Conservation (phyloP, 2,113 vertebrate species). For the Salvator merianae region DNA sequence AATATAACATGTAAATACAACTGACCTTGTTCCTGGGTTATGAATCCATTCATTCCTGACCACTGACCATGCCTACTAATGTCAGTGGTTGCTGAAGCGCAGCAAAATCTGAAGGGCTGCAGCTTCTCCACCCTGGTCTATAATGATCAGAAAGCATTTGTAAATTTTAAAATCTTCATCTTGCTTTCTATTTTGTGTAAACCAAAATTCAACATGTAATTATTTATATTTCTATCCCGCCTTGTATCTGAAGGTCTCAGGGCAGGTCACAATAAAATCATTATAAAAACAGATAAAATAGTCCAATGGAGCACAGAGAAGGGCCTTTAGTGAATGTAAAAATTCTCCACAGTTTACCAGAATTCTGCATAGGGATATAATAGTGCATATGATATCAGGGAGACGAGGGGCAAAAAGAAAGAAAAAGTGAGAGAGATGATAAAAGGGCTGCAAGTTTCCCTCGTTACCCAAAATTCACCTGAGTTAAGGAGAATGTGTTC, state of each 20-base stretch:
- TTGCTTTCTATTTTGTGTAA: neutral
- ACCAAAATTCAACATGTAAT: neutral
- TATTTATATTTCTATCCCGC: too few species aligned
- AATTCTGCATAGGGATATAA: neutral
- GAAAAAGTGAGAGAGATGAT: neutral
- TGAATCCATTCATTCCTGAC: neutral
- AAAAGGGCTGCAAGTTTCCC: neutral
- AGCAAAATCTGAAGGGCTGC: too few species aligned
- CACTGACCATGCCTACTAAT: neutral
- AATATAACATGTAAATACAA: too few species aligned
- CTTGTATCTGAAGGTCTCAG: too few species aligned
- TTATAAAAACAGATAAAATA: too few species aligned
- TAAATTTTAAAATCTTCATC: neutral
- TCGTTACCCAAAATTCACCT: neutral
- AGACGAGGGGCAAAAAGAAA: neutral
- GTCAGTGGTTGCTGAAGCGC: too few species aligned
- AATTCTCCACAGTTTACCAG: neutral
- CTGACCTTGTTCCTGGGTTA: too few species aligned
- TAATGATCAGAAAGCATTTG: neutral
- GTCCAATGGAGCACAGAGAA: too few species aligned
- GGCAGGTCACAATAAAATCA: too few species aligned
- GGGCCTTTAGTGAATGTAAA: neutral
- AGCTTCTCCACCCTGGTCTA: neutral
- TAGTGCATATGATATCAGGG: neutral
- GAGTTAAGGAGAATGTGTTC: neutral